These are phyloP conservation scores for Chelonus insularis DNA, from an alignment of 1,140 invertebrate genomes.

Conservation along the genomic window DNA sequence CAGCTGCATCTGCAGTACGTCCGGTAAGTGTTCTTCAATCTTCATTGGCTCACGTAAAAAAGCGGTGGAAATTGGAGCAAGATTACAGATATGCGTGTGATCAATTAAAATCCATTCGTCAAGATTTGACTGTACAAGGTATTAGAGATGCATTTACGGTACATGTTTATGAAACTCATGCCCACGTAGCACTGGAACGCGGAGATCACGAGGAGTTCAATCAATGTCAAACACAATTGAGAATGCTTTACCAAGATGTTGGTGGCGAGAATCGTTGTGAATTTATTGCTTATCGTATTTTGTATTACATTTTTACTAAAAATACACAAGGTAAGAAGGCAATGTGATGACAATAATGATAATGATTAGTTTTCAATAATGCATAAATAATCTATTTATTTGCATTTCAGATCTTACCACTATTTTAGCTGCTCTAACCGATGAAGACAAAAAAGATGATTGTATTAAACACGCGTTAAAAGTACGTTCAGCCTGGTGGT, in stretches of 20 bases:
- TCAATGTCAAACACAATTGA: slow-evolving; percentile 97
- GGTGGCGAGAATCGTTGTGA: slow-evolving; percentile 79
- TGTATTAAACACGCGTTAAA: slow-evolving; percentile 86
- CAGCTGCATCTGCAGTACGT: slow-evolving; percentile 86
- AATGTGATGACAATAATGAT: no score
- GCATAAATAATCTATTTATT: no score
- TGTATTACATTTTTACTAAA: slow-evolving; percentile 97
- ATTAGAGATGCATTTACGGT: slow-evolving; percentile 92
- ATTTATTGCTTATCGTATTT: slow-evolving; percentile 92
- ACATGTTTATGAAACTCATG: slow-evolving; percentile 97
- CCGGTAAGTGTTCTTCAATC: slow-evolving; percentile 82
- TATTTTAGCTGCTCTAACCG: slow-evolving; percentile 77
- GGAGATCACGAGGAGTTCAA: slow-evolving; percentile 98
- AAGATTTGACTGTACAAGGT: slow-evolving; percentile 98
- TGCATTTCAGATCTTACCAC: slow-evolving; percentile 90
- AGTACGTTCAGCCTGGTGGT: slow-evolving; percentile 87
- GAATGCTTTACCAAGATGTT: slow-evolving; percentile 80
- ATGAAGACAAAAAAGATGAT: slow-evolving; percentile 78
- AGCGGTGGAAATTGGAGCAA: slow-evolving; percentile 83
- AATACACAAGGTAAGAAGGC: slow-evolving; percentile 92
- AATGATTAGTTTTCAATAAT: no score
- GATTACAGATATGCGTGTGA: slow-evolving; percentile 97
- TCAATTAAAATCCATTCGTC: slow-evolving; percentile 97
- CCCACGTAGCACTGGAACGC: slow-evolving; percentile 93
- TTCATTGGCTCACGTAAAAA: slow-evolving; percentile 88